These are phyloP conservation scores for Zosterops borbonicus DNA, from an alignment of 2,113 vertebrate species.

Conservation along the genomic window DNA sequence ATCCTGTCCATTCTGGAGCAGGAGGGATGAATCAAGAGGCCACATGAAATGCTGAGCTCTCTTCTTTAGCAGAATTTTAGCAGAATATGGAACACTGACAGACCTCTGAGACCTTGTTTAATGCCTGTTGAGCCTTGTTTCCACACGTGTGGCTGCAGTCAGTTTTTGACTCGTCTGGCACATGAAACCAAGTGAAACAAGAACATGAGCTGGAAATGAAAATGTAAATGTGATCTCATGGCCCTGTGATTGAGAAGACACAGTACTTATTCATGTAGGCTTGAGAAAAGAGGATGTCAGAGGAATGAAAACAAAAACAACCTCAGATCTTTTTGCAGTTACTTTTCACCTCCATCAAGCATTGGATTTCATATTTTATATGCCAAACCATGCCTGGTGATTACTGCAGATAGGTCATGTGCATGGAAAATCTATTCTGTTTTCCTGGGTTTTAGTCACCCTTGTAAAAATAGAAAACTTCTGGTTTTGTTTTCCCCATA, in stretches of 20 bases:
- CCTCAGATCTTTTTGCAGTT: neutral
- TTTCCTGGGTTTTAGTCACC: constrained; percentile 3
- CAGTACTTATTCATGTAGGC: neutral
- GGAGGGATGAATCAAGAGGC: neutral
- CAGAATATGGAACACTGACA: neutral
- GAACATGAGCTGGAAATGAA: neutral
- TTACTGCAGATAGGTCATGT: neutral
- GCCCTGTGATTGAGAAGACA: neutral
- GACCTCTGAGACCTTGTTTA: neutral
- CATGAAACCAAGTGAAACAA: neutral
- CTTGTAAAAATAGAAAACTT: neutral
- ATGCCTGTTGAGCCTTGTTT: neutral
- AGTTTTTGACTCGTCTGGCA: neutral
- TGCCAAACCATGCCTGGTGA: neutral
- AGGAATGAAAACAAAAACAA: neutral
- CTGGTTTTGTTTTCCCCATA: neutral
- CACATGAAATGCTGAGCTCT: neutral
- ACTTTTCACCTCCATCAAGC: neutral
- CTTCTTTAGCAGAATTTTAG: neutral
- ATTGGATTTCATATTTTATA: neutral
- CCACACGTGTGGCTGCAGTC: neutral
- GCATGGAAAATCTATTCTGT: neutral
- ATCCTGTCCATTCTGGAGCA: neutral
- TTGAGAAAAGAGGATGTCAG: constrained; percentile 14
- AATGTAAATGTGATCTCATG: constrained; percentile 48